Base-by-base conservation (phyloP, 2,888 invertebrate species). In the Ochropleura leucogaster region DNA sequence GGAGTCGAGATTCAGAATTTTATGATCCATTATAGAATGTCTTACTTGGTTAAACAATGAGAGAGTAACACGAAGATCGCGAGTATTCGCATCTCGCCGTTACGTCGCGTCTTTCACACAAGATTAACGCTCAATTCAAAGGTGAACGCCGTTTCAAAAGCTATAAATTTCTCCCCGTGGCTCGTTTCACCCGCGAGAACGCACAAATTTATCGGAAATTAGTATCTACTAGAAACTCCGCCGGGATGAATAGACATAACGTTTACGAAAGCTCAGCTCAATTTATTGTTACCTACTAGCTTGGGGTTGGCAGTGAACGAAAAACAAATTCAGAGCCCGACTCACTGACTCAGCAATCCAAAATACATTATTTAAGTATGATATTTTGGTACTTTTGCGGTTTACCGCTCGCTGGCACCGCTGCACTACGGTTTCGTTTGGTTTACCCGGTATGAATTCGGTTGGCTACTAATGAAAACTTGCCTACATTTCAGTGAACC, bases 71-170 rank as follows among this genome's bases (percentile, higher is more conserved):
- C 60, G 76, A 73, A 86, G 90, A 91, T 92, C 89, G 85, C 88
- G 88, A 89, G 88, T 87, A 84, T 87, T 85, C 87, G 82, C 89
- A 89, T 92, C 91, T 92, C 89, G 89, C 87, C 86, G 82, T 87
- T 88, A 90, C 90, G 89, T 84, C 89, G 92, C 92, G 91, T 91
- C 93, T 93, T 95, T 95, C 93, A 95, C 95, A 94, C 94, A 94
- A 95, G 95, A 95, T 96, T 95, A 95, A 95, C 95, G 94, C 95
- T 92, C 94, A 93, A 94, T 95, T 95, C 94, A 92, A 93, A 95
- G 93, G 95, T 94, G 93, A 94, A 94, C 91, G 94, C 91, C 94
- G 91, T 93, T 95, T 93, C 93, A 90, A 93, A 94, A 92, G 93
- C 94, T 91, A 95, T 96, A 96, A 95, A 95, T 95, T 95, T 93